Conservation (phyloP, 2,797 vertebrate species). For the Poecilia velifera region DNA sequence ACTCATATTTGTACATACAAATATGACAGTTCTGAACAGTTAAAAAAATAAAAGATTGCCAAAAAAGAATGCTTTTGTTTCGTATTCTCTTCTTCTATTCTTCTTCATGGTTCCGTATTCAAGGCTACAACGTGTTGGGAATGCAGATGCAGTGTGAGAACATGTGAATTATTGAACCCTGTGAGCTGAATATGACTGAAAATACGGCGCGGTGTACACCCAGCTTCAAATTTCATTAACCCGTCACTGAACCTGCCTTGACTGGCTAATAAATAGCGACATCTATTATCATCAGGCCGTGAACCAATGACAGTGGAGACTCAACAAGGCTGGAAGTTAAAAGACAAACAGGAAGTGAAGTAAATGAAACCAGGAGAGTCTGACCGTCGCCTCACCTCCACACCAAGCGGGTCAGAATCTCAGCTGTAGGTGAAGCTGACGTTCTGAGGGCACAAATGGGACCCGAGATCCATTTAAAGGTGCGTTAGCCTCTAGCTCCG, state of each 20-base stretch:
- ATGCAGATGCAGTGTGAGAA: too few relatives aligned
- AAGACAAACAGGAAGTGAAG: conserved; percentile 17
- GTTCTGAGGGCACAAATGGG: too few relatives aligned
- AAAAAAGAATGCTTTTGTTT: too few relatives aligned
- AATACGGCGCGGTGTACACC: background rate
- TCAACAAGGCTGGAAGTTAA: background rate
- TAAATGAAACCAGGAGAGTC: background rate
- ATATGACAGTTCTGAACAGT: background rate
- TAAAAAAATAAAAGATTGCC: background rate
- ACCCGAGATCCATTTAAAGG: background rate
- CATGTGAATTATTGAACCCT: too few relatives aligned
- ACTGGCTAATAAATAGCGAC: background rate
- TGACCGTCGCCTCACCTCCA: background rate
- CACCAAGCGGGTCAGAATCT: background rate
- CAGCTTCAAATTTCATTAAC: background rate
- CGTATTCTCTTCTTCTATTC: too few relatives aligned
- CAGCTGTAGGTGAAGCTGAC: background rate
- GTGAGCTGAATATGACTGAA: background rate
- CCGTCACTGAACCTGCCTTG: background rate
- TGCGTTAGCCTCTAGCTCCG: conserved; percentile 35
- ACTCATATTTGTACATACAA: too few relatives aligned
- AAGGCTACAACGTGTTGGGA: too few relatives aligned
- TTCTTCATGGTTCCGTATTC: too few relatives aligned
- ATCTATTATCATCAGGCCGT: background rate
- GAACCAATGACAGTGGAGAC: background rate